Base-by-base conservation (phyloP, 1,140 invertebrate species). In the Lerema accius region DNA sequence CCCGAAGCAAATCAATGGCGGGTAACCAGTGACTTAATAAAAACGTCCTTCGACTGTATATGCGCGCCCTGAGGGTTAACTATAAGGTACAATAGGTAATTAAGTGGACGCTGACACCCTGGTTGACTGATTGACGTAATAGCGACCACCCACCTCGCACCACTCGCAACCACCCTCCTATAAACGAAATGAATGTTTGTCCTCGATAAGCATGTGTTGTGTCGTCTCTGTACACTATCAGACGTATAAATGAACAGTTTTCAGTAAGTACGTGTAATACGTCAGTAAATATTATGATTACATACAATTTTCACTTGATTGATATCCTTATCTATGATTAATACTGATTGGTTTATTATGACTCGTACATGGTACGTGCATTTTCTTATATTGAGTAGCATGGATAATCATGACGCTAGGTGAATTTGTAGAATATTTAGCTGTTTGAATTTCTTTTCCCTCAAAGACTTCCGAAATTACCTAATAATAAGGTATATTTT, bases 171-270 rank as follows among this genome's bases (percentile, higher is more conserved):
- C 73, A 75, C 78, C 81, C 81, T 56, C 55, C 70, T 74, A 78
- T 82, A 80, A 82, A 80, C 71, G 65, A 77, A 84, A 84, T 77
- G 78, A 77, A 76, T 79, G 78, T 81, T 79, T 75, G 73, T 76
- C 73, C 76, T 76, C 69, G 63, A 73, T 78, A 71, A 73, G 61
- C 64, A 68, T 61, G 73, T 71, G 65, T 71, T 66, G 62, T 67
- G 65, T 69, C 58, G 59, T 68, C 69, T 71, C 49, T 67, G 50
- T 53, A 74, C 55, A 46, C 48, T 73, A 68, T 69, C 65, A 69
- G 32, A 46, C 63, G 58, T 68, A 65, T 69, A 67, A 40, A 60
- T 62, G 26, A 53, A n/a, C 16, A 3, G 5, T 49, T 60, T 26
- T 46, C 19, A 46, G n/a, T 3, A 46, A 19, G n/a, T 45, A 16